Evolutionary conservation across 2,113 vertebrate species (phyloP), one percentile per base, ranked within the genome.

Genomic region (Brienomyrus brachyistius): DNA sequence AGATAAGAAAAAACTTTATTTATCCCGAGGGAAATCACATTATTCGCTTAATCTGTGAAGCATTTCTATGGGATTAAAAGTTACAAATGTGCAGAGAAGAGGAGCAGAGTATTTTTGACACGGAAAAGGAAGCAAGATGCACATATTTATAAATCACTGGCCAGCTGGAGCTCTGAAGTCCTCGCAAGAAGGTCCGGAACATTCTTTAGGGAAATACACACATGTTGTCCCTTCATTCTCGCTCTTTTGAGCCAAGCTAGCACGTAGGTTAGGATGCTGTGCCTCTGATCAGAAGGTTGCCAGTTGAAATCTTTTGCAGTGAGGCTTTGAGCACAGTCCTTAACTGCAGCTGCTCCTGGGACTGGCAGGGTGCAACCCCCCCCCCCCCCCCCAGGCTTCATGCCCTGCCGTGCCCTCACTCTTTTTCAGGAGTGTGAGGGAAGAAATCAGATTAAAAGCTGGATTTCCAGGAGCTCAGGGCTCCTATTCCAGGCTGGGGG

Each of bases 1-100:
- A n/a, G n/a, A n/a, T n/a, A n/a, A n/a, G n/a, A n/a, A n/a, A n/a
- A n/a, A n/a, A n/a, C n/a, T n/a, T n/a, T n/a, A n/a, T n/a, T n/a
- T n/a, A n/a, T n/a, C n/a, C n/a, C n/a, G n/a, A n/a, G n/a, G n/a
- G n/a, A n/a, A n/a, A 90, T 43, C 47, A 80, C 21, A 84, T 83
- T 90, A 88, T 90, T 90, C 84, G 48, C 80, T 83, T 62, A 70
- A 85, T 31, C 87, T 47, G 47, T 27, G 77, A 31, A 27, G 82
- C 11, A 27, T 84, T 88, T 43, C 13, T 77, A 40, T 27, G 17
- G 87, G 87, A 90, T 90, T 90, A 88, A 70, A 11, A 74, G 59
- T 90, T 48, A 56, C 15, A 52, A 66, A 90, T 27, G 47, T 43
- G 5, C 45, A 50, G 83, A 31, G 45, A 70, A 56, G n/a, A 27